Percentiles rank a stretch among this genome's conserved stretches.
Evolutionary conservation across 2,888 invertebrate species (phyloP).

Genomic region (Osedax fenrisi): DNA sequence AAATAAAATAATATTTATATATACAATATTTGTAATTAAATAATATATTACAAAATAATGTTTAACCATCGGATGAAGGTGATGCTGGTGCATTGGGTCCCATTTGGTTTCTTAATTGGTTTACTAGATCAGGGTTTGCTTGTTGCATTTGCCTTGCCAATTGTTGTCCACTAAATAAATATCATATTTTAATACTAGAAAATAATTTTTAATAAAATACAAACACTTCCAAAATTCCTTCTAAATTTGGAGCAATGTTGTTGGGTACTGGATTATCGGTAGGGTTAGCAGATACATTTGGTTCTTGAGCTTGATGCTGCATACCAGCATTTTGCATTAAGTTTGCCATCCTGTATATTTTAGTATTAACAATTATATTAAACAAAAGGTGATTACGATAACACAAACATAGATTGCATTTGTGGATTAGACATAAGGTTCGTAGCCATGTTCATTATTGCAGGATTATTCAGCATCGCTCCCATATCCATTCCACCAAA

Average conservation of each 20-base stretch:
- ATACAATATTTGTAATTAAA: too few relatives aligned
- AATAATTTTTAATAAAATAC: background rate
- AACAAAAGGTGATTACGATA: background rate
- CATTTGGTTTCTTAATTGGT: constrained; percentile 61
- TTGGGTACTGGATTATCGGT: background rate
- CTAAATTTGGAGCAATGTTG: too few relatives aligned
- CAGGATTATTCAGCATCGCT: constrained; percentile 66
- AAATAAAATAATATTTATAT: too few relatives aligned
- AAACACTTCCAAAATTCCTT: background rate
- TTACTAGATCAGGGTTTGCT: constrained; percentile 70
- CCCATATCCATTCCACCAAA: constrained; percentile 45
- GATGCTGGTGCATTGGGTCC: constrained; percentile 24
- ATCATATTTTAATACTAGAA: background rate
- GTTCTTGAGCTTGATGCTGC: background rate
- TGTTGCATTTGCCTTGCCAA: constrained; percentile 70
- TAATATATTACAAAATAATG: too few relatives aligned
- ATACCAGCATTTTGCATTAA: background rate
- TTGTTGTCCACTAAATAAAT: constrained; percentile 60
- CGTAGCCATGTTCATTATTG: constrained; percentile 62
- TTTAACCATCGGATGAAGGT: too few relatives aligned
- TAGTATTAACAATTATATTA: background rate
- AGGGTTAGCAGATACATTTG: background rate
- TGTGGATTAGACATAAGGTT: background rate
- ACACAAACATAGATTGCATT: background rate
- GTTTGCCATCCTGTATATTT: background rate